These are phyloP conservation scores for Blastobasis lacticolella DNA, from an alignment of 2,888 invertebrate genomes.

Conservation along the genomic window DNA sequence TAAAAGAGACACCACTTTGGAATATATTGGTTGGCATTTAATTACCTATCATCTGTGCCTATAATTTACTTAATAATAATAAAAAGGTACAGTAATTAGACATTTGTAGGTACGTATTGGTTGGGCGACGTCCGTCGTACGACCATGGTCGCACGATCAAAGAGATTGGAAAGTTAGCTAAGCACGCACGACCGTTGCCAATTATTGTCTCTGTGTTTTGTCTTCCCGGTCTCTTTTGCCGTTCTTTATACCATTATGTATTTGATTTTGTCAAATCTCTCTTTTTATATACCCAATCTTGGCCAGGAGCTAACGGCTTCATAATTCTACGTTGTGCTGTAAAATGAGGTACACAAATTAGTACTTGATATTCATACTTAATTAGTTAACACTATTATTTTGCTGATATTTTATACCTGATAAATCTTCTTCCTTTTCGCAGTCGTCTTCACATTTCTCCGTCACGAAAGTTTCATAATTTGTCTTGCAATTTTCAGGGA, in stretches of 20 bases:
- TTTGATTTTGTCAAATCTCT: constrained; percentile 18
- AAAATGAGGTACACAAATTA: constrained; percentile 15
- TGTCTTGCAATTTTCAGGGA: constrained; percentile 46
- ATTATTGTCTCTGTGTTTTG: no score
- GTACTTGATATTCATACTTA: not conserved
- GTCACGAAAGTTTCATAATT: constrained; percentile 45
- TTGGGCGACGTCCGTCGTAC: no score
- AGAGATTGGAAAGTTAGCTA: no score
- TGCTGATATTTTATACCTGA: constrained; percentile 8
- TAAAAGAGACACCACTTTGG: no score
- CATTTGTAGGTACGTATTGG: no score
- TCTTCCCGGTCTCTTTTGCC: no score
- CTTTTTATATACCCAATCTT: constrained; percentile 42
- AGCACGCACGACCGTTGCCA: no score
- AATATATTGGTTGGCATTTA: no score
- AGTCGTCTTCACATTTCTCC: constrained; percentile 42
- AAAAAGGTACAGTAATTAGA: no score
- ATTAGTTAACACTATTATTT: not conserved
- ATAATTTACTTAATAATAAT: no score
- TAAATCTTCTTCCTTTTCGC: constrained; percentile 21
- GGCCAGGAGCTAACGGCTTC: constrained; percentile 37
- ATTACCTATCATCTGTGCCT: no score
- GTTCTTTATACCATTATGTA: not conserved
- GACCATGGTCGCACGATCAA: no score
- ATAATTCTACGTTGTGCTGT: constrained; percentile 46